Percentiles rank a stretch among this genome's conserved stretches.
phyloP scores from a whole-genome alignment of 2,888 invertebrate species.

The Agrotis ipsilon region DNA sequence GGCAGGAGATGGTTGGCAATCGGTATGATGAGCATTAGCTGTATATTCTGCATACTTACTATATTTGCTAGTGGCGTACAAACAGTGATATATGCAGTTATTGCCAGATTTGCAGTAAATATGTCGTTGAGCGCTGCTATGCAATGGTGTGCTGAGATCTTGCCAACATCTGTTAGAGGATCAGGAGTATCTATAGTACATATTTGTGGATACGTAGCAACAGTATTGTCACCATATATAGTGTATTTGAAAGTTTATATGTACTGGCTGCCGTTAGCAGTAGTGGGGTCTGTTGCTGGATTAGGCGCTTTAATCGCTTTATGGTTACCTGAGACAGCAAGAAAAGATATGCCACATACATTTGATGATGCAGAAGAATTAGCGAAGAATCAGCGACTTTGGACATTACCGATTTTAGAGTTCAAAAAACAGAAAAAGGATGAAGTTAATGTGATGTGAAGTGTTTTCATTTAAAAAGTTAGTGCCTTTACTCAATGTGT shows the following conservation, averaged over 20 bases:
- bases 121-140: constrained; percentile 73
- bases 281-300: constrained; percentile 44
- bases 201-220: constrained; percentile 76
- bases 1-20: constrained; percentile 78
- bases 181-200: constrained; percentile 77
- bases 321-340: constrained; percentile 69
- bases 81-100: constrained; percentile 75
- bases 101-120: constrained; percentile 79
- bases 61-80: constrained; percentile 71
- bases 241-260: constrained; percentile 55
- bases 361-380: constrained; percentile 59
- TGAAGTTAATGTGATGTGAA: constrained; percentile 43
- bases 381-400: constrained; percentile 59
- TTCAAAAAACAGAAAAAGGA: constrained; percentile 44
- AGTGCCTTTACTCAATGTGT: neutral
- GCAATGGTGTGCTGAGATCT: constrained; percentile 80
- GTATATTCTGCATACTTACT: constrained; percentile 73
- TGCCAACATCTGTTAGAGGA: constrained; percentile 78
- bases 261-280: constrained; percentile 59
- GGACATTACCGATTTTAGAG: constrained; percentile 62
- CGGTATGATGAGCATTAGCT: constrained; percentile 68
- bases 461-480: neutral
- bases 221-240: constrained; percentile 74
- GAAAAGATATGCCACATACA: constrained; percentile 69
- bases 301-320: constrained; percentile 57